Evolutionary conservation across 2,888 invertebrate genomes (phyloP).

Genomic region (Athalia rosae): DNA sequence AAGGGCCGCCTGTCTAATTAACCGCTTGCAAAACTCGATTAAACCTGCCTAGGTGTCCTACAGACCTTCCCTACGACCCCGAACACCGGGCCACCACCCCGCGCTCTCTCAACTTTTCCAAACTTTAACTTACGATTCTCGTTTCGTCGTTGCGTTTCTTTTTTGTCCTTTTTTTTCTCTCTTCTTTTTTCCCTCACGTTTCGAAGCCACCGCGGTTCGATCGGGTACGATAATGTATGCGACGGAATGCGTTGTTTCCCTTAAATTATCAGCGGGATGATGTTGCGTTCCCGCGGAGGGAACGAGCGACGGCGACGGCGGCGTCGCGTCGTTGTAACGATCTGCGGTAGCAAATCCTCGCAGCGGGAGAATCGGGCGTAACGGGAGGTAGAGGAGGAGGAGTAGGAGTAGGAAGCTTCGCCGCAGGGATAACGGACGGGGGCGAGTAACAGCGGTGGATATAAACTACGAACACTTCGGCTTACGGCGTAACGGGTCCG

Average conservation of each 20-base stretch:
- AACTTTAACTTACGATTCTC: conserved; percentile 10
- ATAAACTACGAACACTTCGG: too few species aligned
- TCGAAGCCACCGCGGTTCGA: too few species aligned
- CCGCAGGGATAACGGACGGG: too few species aligned
- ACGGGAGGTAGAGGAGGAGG: too few species aligned
- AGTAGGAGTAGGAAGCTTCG: too few species aligned
- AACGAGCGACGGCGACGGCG: background rate
- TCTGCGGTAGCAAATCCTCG: background rate
- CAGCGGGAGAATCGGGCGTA: background rate
- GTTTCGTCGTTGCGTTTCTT: too few species aligned
- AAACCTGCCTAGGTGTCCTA: background rate
- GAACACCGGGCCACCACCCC: conserved; percentile 6
- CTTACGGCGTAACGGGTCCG: too few species aligned
- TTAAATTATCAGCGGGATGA: background rate
- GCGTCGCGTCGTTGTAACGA: background rate
- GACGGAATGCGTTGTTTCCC: background rate
- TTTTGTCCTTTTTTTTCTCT: too few species aligned
- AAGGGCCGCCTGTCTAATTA: conserved; percentile 26
- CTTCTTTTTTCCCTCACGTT: too few species aligned
- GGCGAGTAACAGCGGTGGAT: too few species aligned
- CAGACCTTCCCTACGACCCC: conserved; percentile 23
- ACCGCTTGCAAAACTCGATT: conserved; percentile 42
- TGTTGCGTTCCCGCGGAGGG: background rate
- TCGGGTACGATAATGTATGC: background rate
- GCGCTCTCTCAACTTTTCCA: background rate